phyloP scores from a whole-genome alignment of 2,113 vertebrate genomes.

The Acrocephalus kingi region DNA sequence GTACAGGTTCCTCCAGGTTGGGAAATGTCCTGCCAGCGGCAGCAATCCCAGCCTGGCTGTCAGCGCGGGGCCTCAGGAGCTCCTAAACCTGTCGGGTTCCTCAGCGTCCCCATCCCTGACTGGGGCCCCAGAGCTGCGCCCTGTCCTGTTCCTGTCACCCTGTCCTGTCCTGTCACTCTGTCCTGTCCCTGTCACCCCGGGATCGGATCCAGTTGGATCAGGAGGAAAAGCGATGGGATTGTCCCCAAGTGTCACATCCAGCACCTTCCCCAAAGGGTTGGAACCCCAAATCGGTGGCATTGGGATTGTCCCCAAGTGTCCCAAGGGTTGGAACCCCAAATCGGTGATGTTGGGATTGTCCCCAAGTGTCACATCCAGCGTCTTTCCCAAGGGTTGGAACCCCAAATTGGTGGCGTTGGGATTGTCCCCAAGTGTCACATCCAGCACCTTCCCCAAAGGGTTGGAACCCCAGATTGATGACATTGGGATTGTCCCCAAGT shows the following conservation, averaged over 20 bases:
- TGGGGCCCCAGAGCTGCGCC: not conserved
- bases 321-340: too few species aligned
- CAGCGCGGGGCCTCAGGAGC: not conserved
- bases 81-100: conserved; percentile 33
- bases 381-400: too few species aligned
- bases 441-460: too few species aligned
- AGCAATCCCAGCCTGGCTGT: conserved; percentile 32
- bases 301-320: too few species aligned
- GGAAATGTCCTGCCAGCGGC: conserved; percentile 22
- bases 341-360: too few species aligned
- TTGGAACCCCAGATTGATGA: too few species aligned
- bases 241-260: not conserved
- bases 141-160: not conserved
- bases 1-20: conserved; percentile 41
- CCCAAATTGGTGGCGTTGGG: too few species aligned
- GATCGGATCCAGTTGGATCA: not conserved
- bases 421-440: too few species aligned
- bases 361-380: too few species aligned
- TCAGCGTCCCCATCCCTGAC: not conserved
- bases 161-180: too few species aligned
- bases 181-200: too few species aligned
- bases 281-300: not conserved
- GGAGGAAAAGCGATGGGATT: not conserved
- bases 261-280: rapidly evolving
- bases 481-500: too few species aligned